Evolutionary conservation across 2,888 invertebrate genomes (phyloP), one percentile per base, ranked within the genome.

Genomic region (Cheilosia grossa): DNA sequence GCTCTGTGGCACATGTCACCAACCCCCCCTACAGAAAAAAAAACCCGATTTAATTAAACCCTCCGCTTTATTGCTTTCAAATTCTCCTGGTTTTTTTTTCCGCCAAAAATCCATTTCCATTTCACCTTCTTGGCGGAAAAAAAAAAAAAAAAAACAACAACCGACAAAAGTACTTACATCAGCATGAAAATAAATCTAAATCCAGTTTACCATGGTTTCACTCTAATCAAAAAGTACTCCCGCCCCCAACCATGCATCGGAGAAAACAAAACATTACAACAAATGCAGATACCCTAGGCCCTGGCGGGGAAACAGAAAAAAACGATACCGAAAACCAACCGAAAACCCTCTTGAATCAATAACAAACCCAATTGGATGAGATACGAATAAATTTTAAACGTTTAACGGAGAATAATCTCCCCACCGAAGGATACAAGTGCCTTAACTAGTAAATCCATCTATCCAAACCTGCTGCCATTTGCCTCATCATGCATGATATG

Each of bases 311-410:
- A 19, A 61, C 9, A 59, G n/a, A 27, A 27, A 13, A 19, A 64
- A 21, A 7, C 33, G 4, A 27, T 21, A 49, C 10, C 17, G 19
- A 30, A 30, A 67, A 59, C 58, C 40, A 54, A 24, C 17, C 17
- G 21, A 51, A 49, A 17, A 15, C 4, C 40, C 37, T 67, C 30
- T 37, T 30, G 24, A 83, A 83, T 75, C 83, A 80, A 83, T 83
- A 83, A 83, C 80, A 83, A 83, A 74, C 69, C 74, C 83, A 83
- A 83, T 83, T 83, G 80, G 70, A 83, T 75, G 64, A 80, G 80
- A 83, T 80, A 70, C 74, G 80, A 80, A 83, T 83, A 83, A 83
- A 83, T 83, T 83, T 83, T 75, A 80, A 83, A 69, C 80, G 83
- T 83, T 83, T 83, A 83, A 80, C 44, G 64, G 47, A 59, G 83